Evolutionary conservation across 2,888 invertebrate species (phyloP).

Genomic region (Nebria brevicollis): DNA sequence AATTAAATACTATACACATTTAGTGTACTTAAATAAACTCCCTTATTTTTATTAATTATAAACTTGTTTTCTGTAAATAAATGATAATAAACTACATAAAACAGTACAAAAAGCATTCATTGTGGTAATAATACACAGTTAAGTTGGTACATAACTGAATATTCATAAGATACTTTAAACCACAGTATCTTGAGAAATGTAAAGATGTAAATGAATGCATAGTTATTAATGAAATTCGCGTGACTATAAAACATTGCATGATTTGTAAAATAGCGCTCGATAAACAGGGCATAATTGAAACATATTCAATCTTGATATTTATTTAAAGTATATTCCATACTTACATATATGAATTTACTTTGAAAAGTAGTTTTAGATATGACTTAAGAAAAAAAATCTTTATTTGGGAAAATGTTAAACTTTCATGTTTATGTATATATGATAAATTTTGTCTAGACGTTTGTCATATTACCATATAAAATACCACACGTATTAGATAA

Average conservation of each 20-base stretch:
- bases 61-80: too few relatives aligned
- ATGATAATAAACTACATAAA: neutral
- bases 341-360: too few relatives aligned
- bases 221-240: neutral
- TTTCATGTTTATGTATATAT: neutral
- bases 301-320: neutral
- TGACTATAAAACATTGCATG: neutral
- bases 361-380: neutral
- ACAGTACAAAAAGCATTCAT: neutral
- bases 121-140: neutral
- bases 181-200: neutral
- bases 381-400: neutral
- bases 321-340: neutral
- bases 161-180: neutral
- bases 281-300: neutral
- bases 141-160: neutral
- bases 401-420: neutral
- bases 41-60: too few relatives aligned
- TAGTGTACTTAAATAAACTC: too few relatives aligned
- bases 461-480: conserved; percentile 18
- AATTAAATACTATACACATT: too few relatives aligned
- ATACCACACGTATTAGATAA: conserved; percentile 29
- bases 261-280: neutral
- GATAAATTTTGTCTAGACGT: conserved; percentile 25
- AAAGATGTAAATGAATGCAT: neutral